These are phyloP conservation scores for Mugil cephalus DNA, from an alignment of 2,113 vertebrate species.

Conservation along the genomic window DNA sequence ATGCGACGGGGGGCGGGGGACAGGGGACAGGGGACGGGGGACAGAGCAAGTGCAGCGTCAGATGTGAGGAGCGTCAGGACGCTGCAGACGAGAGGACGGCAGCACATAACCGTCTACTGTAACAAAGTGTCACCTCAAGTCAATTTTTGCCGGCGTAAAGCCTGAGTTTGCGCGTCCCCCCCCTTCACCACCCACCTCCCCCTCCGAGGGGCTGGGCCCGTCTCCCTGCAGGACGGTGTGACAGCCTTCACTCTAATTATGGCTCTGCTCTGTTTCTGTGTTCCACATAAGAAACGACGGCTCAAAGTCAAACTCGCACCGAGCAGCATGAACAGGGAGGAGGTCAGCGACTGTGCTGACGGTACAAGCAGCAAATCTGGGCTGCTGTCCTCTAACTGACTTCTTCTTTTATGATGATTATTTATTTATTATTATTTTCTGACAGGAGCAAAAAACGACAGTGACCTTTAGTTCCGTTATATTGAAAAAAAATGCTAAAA, in stretches of 20 bases:
- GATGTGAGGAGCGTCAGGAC: too few species aligned
- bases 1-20: too few species aligned
- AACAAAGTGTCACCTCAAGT: conserved; percentile 23
- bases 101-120: background rate
- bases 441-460: too few species aligned
- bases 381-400: conserved; percentile 8
- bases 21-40: too few species aligned
- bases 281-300: conserved; percentile 74
- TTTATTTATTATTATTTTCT: too few species aligned
- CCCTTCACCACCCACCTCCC: conserved; percentile 27
- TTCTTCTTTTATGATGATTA: too few species aligned
- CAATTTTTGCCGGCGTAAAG: conserved; percentile 19
- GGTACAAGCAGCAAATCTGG: conserved; percentile 5
- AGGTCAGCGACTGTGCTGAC: conserved; percentile 39
- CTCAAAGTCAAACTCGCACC: conserved; percentile 74
- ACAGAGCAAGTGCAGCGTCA: background rate
- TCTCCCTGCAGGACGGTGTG: conserved; percentile 62
- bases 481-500: too few species aligned
- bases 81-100: too few species aligned
- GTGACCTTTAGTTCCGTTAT: too few species aligned
- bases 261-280: conserved; percentile 77
- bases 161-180: conserved; percentile 24
- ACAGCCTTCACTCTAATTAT: conserved; percentile 80
- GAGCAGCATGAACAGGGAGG: conserved; percentile 36
- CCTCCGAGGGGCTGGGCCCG: conserved; percentile 34